Conservation (phyloP, 2,888 invertebrate species). For the Arrhopalites spinosus region DNA sequence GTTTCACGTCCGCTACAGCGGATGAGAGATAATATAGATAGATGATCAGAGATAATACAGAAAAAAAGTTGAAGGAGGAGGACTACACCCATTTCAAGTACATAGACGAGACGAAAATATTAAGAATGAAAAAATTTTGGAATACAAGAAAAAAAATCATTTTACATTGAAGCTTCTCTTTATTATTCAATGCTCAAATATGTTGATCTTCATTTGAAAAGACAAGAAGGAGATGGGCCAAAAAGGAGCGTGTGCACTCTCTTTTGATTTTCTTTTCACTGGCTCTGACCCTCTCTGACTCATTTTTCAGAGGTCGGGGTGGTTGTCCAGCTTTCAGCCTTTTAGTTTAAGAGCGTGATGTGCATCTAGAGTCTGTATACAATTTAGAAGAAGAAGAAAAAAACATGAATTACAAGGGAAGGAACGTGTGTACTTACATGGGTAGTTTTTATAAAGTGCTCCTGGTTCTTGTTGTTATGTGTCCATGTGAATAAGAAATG, state of each 20-base stretch:
- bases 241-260: background rate
- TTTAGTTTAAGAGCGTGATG: too few species aligned
- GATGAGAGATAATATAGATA: too few species aligned
- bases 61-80: too few species aligned
- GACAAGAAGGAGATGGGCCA: constrained; percentile 2
- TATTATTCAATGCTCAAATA: too few species aligned
- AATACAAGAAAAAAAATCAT: background rate
- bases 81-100: constrained; percentile 7
- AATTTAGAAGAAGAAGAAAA: too few species aligned
- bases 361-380: too few species aligned
- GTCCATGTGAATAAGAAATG: too few species aligned
- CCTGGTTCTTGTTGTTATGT: too few species aligned
- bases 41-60: background rate
- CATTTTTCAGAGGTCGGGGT: constrained; percentile 1
- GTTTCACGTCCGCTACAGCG: background rate
- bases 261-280: background rate
- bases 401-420: too few species aligned
- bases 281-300: background rate
- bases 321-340: background rate
- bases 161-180: constrained; percentile 3
- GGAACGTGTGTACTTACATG: too few species aligned
- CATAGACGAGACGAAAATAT: background rate
- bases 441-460: too few species aligned
- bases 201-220: constrained; percentile 10
- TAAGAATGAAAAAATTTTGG: constrained; percentile 11